Conservation (phyloP, 2,113 vertebrate genomes). For the Dryoscopus gambensis region DNA sequence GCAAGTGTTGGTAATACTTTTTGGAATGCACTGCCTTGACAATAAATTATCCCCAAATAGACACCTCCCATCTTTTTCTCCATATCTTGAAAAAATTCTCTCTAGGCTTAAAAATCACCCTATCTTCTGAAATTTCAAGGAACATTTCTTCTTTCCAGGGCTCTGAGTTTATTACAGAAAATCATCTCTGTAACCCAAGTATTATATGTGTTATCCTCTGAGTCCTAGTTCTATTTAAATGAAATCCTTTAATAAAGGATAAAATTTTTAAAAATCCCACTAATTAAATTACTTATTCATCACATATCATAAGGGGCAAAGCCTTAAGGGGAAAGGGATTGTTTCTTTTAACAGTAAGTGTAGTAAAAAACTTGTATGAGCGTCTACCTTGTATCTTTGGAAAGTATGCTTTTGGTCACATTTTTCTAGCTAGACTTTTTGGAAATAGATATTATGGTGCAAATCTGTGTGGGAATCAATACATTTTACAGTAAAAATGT, state of each 20-base stretch:
- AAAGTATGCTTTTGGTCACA: neutral
- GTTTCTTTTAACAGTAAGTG: neutral
- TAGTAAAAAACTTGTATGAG: neutral
- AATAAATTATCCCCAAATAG: neutral
- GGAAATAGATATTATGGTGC: neutral
- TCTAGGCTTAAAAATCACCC: neutral
- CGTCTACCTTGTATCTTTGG: neutral
- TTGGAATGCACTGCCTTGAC: neutral
- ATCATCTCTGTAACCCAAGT: neutral
- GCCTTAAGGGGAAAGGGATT: neutral
- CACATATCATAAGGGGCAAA: neutral
- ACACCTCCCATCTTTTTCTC: neutral
- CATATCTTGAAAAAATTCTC: neutral
- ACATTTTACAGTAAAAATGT: neutral
- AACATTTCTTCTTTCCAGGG: neutral
- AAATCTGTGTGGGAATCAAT: neutral
- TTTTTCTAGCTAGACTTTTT: neutral
- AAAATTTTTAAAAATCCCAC: neutral
- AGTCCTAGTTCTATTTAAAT: neutral
- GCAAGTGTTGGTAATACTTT: neutral
- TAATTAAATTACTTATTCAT: conserved; percentile 39
- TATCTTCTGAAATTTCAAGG: neutral
- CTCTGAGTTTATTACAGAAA: neutral
- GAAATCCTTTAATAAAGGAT: neutral
- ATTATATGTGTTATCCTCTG: neutral